These are phyloP conservation scores for Leptopilina syphax DNA, from an alignment of 2,888 invertebrate genomes.

Conservation along the genomic window DNA sequence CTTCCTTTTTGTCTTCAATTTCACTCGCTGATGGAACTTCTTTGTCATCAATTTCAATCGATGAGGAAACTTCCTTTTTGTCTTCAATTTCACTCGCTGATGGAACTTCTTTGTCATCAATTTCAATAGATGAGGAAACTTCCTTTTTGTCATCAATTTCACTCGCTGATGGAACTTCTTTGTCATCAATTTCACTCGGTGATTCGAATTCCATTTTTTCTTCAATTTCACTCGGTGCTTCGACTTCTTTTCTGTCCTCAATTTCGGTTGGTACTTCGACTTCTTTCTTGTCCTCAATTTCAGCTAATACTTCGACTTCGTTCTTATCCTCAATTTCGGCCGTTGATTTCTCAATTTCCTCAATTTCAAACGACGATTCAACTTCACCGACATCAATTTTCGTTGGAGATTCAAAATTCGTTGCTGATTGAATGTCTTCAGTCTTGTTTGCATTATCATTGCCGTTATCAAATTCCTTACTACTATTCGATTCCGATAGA, in stretches of 20 bases:
- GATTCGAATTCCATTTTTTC: too few relatives aligned
- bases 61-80: too few relatives aligned
- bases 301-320: background rate
- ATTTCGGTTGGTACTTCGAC: constrained; percentile 6
- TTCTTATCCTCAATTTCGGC: background rate
- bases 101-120: constrained; percentile 15
- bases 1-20: background rate
- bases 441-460: background rate
- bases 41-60: background rate
- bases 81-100: too few relatives aligned
- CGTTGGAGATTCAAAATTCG: background rate
- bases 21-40: constrained; percentile 17
- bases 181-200: too few relatives aligned
- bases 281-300: constrained; percentile 27
- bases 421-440: background rate
- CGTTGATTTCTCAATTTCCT: background rate
- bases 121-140: background rate
- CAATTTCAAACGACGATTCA: background rate
- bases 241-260: background rate
- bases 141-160: too few relatives aligned
- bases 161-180: too few relatives aligned
- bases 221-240: background rate
- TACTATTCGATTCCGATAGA: background rate
- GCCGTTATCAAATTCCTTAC: background rate
- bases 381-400: constrained; percentile 15